Evolutionary conservation across 2,888 invertebrate species (phyloP), one percentile per base, ranked within the genome.

Genomic region (Tupiocoris notatus): DNA sequence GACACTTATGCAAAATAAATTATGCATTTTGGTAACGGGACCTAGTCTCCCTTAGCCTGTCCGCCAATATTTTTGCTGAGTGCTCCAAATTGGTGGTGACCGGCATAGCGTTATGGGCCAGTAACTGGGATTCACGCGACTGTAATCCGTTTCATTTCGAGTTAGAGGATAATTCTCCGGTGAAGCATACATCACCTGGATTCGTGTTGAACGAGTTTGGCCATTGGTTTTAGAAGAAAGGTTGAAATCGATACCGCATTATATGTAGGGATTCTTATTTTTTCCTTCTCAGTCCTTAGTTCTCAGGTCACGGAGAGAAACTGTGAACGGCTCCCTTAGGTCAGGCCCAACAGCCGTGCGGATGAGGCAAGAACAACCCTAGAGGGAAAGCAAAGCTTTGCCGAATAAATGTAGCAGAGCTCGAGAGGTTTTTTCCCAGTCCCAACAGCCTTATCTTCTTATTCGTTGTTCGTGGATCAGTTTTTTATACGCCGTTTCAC

Each of bases 291-390:
- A 1, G 20, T 25, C 67, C 2, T n/a, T 12, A 23, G 70, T 54
- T 70, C 25, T 24, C 23, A 24, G 70, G 59, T 70, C 59, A 70
- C 59, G 70, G 17, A 59, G 59, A 58, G 24, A 67, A 24, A 59
- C 70, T 24, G 57, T 56, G 70, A 70, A 70, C 70, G 70, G 25
- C 70, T 70, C 70, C 70, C 70, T 70, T 12, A 70, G 70, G 70
- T 24, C 59, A 57, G 25, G 59, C 17, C 59, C 24, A 22, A 16
- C 22, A 59, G 23, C 22, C 57, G 70, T 58, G 39, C 39, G 39
- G 39, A 39, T 39, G 57, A 22, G 17, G 67, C 23, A 67, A 22
- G 67, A 67, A 70, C 70, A 70, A 24, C 70, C 70, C 70, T 70
- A 58, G 70, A 63, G 70, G 70, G 70, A 59, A 58, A 57, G 22